phyloP scores from a whole-genome alignment of 2,113 vertebrate genomes.

The Gavia stellata region DNA sequence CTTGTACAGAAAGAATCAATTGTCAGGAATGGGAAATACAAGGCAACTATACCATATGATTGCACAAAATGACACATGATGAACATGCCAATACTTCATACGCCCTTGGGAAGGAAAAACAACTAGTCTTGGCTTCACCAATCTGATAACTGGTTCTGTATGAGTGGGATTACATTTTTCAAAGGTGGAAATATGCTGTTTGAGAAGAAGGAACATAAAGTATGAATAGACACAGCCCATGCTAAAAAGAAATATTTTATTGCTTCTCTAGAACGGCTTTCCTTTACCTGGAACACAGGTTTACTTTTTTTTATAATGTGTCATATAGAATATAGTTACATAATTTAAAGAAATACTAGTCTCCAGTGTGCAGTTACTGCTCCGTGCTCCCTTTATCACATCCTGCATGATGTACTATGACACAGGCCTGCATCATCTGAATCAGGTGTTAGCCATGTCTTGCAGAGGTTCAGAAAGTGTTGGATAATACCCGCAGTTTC shows the following conservation, averaged over 20 bases:
- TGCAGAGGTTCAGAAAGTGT: background rate
- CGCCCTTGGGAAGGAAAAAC: background rate
- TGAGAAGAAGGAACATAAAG: background rate
- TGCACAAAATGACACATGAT: background rate
- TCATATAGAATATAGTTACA: background rate
- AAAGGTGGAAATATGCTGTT: background rate
- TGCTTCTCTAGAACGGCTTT: background rate
- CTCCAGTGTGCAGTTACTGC: background rate
- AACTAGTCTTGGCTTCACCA: background rate
- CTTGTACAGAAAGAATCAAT: background rate
- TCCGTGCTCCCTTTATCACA: background rate
- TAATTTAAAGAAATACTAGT: background rate
- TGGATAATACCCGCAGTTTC: background rate
- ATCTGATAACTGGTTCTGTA: background rate
- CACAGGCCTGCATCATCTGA: background rate
- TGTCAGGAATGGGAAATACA: background rate
- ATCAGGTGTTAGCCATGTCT: background rate
- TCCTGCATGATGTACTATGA: background rate
- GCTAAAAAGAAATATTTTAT: background rate
- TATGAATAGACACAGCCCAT: background rate
- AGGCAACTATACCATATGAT: background rate
- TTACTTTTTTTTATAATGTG: background rate
- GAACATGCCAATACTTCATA: background rate
- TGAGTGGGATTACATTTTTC: background rate
- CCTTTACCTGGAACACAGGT: background rate